Base-by-base conservation (phyloP, 1,140 invertebrate species). In the Augochlora pura region DNA sequence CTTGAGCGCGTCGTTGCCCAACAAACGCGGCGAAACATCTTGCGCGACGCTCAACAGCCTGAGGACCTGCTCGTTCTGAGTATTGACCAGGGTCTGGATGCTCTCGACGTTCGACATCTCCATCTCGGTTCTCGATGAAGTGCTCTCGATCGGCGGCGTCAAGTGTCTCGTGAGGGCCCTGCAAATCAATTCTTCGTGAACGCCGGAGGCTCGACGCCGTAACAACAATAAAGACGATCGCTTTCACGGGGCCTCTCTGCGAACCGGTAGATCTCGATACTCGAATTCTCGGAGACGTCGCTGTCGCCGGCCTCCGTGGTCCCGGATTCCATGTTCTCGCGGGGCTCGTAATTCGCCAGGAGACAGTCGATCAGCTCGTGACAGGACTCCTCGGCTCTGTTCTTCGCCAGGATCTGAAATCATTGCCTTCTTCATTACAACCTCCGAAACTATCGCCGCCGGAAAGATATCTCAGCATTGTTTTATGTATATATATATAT, bases 281-380 rank as follows among this genome's bases (percentile, higher is more conserved):
- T 94, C 0, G 94, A 94, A 88, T 93, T 94, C 83, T 94, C 93
- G 0, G 93, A 93, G 59, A 90, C 89, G 62, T 92, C 91, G 8
- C 92, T 84, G 23, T 94, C 93, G 0, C 60, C 71, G 7, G 63
- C 27, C 3, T 39, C 63, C 10, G 63, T 42, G 23, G 86, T 86
- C 39, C 32, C 64, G 2, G 80, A 39, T 12, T 91, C 79, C 3
- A 80, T 78, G 49, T 85, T 85, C 42, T 86, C 83, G 18, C 59
- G 80, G 9, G 80, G 79, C 63, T 87, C 83, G 72, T 92, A 92
- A 75, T 89, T 91, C 2, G 88, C 82, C 18, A 94, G 70, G 23
- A 94, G 83, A 76, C 93, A 94, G 68, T 94, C 93, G 39, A 94
- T 94, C 10, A 94, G 86, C 77, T 93, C 92, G 66, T 94, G 93